A percentile compares a stretch with the other conserved stretches of the same genome.
Conservation (phyloP, 2,113 vertebrate genomes). For the Trichomycterus rosablanca region DNA sequence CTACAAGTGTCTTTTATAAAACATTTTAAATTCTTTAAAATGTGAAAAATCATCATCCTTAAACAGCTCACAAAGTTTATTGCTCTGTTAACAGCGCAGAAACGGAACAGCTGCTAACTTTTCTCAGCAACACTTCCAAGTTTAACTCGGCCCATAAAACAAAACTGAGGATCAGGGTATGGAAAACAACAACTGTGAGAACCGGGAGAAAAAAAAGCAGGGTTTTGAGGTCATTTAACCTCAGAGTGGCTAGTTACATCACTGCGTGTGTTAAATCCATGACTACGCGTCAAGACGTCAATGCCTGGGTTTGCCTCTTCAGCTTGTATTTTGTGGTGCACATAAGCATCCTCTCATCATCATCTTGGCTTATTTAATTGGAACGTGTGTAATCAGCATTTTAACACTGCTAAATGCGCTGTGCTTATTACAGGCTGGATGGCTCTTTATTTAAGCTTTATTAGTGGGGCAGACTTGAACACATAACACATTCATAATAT, state of each 20-base stretch:
- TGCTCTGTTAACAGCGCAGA: slow-evolving; percentile 9
- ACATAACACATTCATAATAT: background rate
- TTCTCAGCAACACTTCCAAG: slow-evolving; percentile 2
- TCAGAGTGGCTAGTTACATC: background rate
- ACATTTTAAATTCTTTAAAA: background rate
- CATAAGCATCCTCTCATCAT: slow-evolving; percentile 23
- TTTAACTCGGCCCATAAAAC: slow-evolving; percentile 13
- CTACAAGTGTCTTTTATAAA: background rate
- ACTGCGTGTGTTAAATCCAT: background rate
- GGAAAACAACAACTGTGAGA: slow-evolving; percentile 13
- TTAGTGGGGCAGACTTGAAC: background rate
- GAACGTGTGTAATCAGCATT: no score
- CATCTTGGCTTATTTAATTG: background rate
- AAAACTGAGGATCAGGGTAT: slow-evolving; percentile 3
- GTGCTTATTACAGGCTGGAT: no score
- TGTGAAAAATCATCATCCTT: background rate
- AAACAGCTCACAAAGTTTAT: no score
- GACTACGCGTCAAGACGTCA: background rate
- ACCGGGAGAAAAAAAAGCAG: background rate
- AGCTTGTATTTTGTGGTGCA: background rate
- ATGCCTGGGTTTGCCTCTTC: background rate
- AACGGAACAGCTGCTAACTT: slow-evolving; percentile 23
- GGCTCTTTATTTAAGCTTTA: no score
- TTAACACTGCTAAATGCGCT: no score
- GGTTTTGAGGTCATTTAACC: slow-evolving; percentile 11